phyloP scores from a whole-genome alignment of 2,888 invertebrate genomes.

The Pharmacophagus antenor region DNA sequence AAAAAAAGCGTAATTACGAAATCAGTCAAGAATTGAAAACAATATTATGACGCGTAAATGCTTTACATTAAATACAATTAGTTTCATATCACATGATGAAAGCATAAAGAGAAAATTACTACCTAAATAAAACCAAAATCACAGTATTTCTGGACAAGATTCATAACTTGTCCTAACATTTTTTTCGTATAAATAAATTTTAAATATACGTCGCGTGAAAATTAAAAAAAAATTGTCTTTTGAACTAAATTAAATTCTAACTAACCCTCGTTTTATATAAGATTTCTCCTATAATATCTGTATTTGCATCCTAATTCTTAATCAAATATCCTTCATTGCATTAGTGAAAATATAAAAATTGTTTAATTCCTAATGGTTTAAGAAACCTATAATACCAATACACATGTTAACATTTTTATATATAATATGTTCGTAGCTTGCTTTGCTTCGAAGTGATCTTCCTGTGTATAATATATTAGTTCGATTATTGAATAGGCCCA shows the following conservation, averaged over 20 bases:
- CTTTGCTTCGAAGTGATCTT: conserved; percentile 34
- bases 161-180: conserved; percentile 67
- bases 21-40: conserved; percentile 41
- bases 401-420: conserved; percentile 75
- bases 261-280: conserved; percentile 60
- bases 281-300: conserved; percentile 53
- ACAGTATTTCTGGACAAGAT: conserved; percentile 75
- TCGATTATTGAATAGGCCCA: conserved; percentile 74
- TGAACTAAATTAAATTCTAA: conserved; percentile 68
- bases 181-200: conserved; percentile 73
- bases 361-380: conserved; percentile 75
- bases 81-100: conserved; percentile 74
- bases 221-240: conserved; percentile 65
- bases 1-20: conserved; percentile 36
- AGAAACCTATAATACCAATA: conserved; percentile 76
- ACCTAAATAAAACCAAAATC: conserved; percentile 79
- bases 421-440: conserved; percentile 55
- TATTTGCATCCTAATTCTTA: conserved; percentile 64
- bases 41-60: conserved; percentile 40
- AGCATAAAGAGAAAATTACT: conserved; percentile 71
- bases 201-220: conserved; percentile 62
- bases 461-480: conserved; percentile 50
- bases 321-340: conserved; percentile 73
- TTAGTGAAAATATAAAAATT: conserved; percentile 77
- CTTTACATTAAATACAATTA: conserved; percentile 51